Evolutionary conservation across 2,113 vertebrate genomes (phyloP), one percentile per base, ranked within the genome.

Genomic region (Calypte anna): DNA sequence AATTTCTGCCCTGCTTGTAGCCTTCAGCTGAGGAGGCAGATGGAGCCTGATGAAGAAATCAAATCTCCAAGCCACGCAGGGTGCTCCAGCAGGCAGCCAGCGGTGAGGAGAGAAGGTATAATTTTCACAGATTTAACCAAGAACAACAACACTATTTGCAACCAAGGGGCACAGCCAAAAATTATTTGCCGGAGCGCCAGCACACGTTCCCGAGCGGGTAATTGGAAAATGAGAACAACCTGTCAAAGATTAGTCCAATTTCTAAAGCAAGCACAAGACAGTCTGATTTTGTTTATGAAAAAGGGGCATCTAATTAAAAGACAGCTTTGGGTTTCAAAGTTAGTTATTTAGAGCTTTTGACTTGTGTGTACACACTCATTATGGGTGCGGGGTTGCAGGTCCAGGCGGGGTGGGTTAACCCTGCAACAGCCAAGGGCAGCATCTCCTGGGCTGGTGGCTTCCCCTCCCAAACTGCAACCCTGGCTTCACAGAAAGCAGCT

Each of bases 241-340:
- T 97, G 96, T 95, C 92, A 93, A 86, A 96, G 94, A 95, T 97
- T 94, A 94, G 94, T 77, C 74, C 89, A 89, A 94, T 97, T 96
- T 91, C 94, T 88, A 90, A 96, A 96, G 72, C 86, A 76, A 91
- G 96, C 86, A 93, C 55, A 57, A 79, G 88, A 89, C 48, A 59
- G 73, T 53, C 84, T 93, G 89, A 97, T 86, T 96, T 94, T 94
- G 61, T 89, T 97, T 94, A 93, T 48, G 83, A 82, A 85, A 89
- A 94, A 31, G 51, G 77, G 43, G 36, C 33, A 13, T 94, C 80
- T 88, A 92, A 91, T 95, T 94, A 81, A 88, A 79, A 51, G 50
- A 59, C 63, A 74, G 86, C 61, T 95, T 93, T 91, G 93, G 43
- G 76, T 70, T 94, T 94, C 86, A 88, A 86, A 93, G 82, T 73